A percentile compares a stretch with the other conserved stretches of the same genome.
Evolutionary conservation across 2,113 vertebrate genomes (phyloP).

Genomic region (Atherinomorus stipes): DNA sequence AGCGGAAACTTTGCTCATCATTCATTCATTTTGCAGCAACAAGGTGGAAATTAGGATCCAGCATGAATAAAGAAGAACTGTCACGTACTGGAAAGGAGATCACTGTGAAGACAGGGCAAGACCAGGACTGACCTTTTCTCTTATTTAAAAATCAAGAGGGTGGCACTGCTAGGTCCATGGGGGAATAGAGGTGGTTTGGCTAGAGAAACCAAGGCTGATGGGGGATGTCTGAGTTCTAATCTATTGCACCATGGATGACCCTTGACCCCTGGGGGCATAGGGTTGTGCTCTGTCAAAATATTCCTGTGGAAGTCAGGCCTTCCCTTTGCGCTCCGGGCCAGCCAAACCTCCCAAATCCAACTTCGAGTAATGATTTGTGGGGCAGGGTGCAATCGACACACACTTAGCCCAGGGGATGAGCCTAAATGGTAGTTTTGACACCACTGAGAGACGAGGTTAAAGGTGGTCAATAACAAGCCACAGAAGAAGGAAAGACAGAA

Average conservation of each 20-base stretch:
- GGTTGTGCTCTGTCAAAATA: conserved; percentile 53
- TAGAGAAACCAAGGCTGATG: conserved; percentile 31
- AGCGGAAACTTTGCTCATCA: conserved; percentile 50
- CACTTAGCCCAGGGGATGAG: conserved; percentile 85
- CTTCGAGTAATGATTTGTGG: conserved; percentile 88
- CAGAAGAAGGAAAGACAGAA: conserved; percentile 72
- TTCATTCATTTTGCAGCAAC: conserved; percentile 38
- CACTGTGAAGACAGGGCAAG: conserved; percentile 42
- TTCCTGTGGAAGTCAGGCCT: conserved; percentile 71
- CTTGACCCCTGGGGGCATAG: conserved; percentile 70
- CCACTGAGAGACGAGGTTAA: conserved; percentile 91
- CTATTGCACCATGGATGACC: conserved; percentile 73
- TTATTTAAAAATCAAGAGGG: conserved; percentile 85
- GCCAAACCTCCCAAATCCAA: conserved; percentile 39
- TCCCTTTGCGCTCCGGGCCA: conserved; percentile 40
- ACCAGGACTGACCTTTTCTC: conserved; percentile 80
- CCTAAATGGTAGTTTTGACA: conserved; percentile 93
- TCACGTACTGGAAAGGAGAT: conserved; percentile 37
- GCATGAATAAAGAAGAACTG: conserved; percentile 65
- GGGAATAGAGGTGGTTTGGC: conserved; percentile 58
- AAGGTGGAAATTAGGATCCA: conserved; percentile 48
- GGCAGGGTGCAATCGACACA: conserved; percentile 87
- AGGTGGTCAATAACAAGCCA: conserved; percentile 95
- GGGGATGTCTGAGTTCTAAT: conserved; percentile 72
- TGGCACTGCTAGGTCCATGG: conserved; percentile 53